phyloP scores from a whole-genome alignment of 2,113 vertebrate species.

The Pycnonotus jocosus region DNA sequence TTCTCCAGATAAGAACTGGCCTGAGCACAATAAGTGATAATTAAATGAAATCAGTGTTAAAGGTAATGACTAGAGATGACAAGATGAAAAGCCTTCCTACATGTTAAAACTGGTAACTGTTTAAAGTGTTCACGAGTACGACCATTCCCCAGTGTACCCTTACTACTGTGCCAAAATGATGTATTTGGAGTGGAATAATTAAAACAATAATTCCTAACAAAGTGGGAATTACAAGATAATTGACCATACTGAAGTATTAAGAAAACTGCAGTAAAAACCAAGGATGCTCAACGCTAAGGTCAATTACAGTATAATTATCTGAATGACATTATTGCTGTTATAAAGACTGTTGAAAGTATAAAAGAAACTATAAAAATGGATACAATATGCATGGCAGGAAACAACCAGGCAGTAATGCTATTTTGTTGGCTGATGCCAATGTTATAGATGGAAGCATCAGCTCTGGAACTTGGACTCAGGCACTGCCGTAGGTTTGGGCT shows the following conservation, averaged over 20 bases:
- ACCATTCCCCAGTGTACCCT: slow-evolving; percentile 23
- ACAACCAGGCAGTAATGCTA: not conserved
- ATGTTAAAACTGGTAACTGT: slow-evolving; percentile 12
- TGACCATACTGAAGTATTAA: slow-evolving; percentile 70
- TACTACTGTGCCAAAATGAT: slow-evolving; percentile 52
- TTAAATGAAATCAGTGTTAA: slow-evolving; percentile 28
- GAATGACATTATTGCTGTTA: slow-evolving; percentile 69
- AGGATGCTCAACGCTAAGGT: slow-evolving; percentile 66
- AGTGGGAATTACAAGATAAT: slow-evolving; percentile 74
- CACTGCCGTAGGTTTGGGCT: not conserved
- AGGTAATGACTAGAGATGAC: slow-evolving; percentile 27
- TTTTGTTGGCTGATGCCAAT: not conserved
- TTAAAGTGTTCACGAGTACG: not conserved
- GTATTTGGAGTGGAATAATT: slow-evolving; percentile 70
- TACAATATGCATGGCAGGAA: not conserved
- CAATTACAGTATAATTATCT: slow-evolving; percentile 74
- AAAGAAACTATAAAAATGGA: slow-evolving; percentile 50
- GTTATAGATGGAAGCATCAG: not conserved
- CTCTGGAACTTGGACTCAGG: too few species aligned
- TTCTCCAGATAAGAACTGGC: slow-evolving; percentile 13
- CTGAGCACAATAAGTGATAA: slow-evolving; percentile 14
- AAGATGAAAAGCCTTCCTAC: slow-evolving; percentile 16
- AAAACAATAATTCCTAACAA: slow-evolving; percentile 75
- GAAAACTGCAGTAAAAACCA: slow-evolving; percentile 71
- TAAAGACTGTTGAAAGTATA: slow-evolving; percentile 58